Evolutionary conservation across 1,140 invertebrate species (phyloP), one percentile per base, ranked within the genome.

Genomic region (Penaeus chinensis): DNA sequence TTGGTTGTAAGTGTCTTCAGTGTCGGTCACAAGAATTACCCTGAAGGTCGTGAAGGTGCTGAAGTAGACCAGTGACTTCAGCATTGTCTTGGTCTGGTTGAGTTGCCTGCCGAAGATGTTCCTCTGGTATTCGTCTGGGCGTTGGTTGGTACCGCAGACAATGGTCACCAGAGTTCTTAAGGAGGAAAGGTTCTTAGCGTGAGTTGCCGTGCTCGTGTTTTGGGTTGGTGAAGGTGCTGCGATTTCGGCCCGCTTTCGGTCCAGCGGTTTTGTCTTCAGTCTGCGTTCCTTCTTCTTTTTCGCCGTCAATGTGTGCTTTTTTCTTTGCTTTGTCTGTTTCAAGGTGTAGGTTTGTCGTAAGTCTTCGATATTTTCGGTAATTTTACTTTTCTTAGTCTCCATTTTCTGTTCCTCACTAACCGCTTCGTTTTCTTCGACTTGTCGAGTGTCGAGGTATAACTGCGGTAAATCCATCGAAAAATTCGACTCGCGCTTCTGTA

Each of bases 1-100:
- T 32, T 74, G n/a, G 24, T 32, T 13, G 42, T 74, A 74, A 0
- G 71, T 74, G 27, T 74, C 18, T 24, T 8, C 27, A 74, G 71
- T 32, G 13, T 74, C 71, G 4, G 71, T 27, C 71, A 74, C 71
- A 19, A 74, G 27, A 74, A 74, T 74, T 4, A 74, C 10, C n/a
- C 71, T 74, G n/a, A 74, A 74, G 11, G 71, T 10, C 18, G 71
- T 54, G 16, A 54, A 32, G 42, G 71, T 32, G n/a, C 71, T 74
- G 71, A 74, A 74, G 71, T 74, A 74, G 71, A 74, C 71, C 20
- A 74, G 71, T 27, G 71, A 74, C 71, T 74, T 74, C 4, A 74
- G 24, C 71, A 74, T 74, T 5, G 71, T 20, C 71, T 74, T 24
- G 27, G 71, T 74, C 71, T 74, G 71, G 42, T 74, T 74, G 20